A percentile compares a stretch with the other conserved stretches of the same genome.
Evolutionary conservation across 2,888 invertebrate species (phyloP).

Genomic region (Peribatodes rhomboidaria): DNA sequence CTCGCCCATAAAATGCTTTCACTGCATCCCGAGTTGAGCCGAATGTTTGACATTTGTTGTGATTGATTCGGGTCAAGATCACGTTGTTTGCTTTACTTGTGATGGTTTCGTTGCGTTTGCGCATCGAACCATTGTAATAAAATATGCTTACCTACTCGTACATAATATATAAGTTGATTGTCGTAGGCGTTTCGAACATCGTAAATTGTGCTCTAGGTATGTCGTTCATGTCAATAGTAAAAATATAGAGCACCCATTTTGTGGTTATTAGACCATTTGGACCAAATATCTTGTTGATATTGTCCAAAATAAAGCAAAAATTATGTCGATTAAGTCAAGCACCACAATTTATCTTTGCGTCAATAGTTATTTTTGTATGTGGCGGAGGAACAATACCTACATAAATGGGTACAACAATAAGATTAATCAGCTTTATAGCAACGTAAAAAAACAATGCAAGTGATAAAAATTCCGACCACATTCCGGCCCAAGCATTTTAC

Average conservation of each 20-base stretch:
- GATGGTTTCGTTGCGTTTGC: constrained; percentile 32
- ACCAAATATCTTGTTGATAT: not conserved
- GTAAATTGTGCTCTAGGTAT: not conserved
- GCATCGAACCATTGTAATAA: constrained; percentile 2
- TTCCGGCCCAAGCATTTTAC: constrained; percentile 18
- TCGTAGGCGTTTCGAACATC: not conserved
- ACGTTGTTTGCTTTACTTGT: constrained; percentile 46
- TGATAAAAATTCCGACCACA: constrained; percentile 17
- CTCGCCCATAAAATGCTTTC: constrained; percentile 68
- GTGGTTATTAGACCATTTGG: constrained; percentile 8
- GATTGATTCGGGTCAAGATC: constrained; percentile 76
- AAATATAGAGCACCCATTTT: constrained; percentile 3
- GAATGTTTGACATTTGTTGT: constrained; percentile 70
- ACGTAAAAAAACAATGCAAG: not conserved
- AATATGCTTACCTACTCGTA: too few species aligned
- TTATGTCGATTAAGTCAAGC: not conserved
- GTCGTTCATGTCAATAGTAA: not conserved
- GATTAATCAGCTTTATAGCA: constrained; percentile 25
- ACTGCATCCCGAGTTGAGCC: constrained; percentile 60
- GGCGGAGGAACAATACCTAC: constrained; percentile 12
- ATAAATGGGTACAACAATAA: constrained; percentile 9
- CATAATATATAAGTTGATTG: not conserved
- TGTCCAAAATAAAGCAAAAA: constrained; percentile 7
- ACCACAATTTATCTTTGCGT: constrained; percentile 6
- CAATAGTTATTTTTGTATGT: constrained; percentile 3